Evolutionary conservation across 2,888 invertebrate species (phyloP).

Genomic region (Cantharis flavilabris): DNA sequence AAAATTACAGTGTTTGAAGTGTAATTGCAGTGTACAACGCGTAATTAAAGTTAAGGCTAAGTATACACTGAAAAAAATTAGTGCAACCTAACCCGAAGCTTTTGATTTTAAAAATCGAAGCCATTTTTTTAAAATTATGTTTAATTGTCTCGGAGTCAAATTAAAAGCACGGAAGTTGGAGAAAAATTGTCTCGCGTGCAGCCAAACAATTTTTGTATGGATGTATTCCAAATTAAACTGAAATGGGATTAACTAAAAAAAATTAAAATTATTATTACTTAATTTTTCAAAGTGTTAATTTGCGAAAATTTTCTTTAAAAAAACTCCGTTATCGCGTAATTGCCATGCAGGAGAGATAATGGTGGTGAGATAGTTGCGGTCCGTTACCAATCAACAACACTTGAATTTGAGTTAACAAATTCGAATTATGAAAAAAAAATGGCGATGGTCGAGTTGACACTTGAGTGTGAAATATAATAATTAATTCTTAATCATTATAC

Average conservation of each 20-base stretch:
- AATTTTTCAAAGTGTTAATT: too few species aligned
- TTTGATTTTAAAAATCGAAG: not conserved
- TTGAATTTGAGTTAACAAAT: not conserved
- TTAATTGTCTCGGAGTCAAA: not conserved
- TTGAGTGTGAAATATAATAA: not conserved
- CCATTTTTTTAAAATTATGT: not conserved
- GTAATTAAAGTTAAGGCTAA: not conserved
- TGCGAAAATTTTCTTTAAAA: not conserved
- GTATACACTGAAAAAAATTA: not conserved
- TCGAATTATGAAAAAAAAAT: not conserved
- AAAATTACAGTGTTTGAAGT: not conserved
- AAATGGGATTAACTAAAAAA: not conserved
- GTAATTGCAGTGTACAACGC: not conserved
- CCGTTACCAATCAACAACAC: not conserved
- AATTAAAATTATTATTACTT: too few species aligned
- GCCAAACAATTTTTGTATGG: not conserved
- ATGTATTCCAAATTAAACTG: not conserved
- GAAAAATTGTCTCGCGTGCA: not conserved
- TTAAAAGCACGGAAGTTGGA: not conserved
- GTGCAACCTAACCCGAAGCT: not conserved
- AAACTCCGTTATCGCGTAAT: not conserved
- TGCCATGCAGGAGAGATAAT: not conserved
- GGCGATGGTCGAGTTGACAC: not conserved
- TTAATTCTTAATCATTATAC: slow-evolving; percentile 31
- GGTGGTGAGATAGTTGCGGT: not conserved